Evolutionary conservation across 2,797 vertebrate species (phyloP).

Genomic region (Sarcophilus harrisii): DNA sequence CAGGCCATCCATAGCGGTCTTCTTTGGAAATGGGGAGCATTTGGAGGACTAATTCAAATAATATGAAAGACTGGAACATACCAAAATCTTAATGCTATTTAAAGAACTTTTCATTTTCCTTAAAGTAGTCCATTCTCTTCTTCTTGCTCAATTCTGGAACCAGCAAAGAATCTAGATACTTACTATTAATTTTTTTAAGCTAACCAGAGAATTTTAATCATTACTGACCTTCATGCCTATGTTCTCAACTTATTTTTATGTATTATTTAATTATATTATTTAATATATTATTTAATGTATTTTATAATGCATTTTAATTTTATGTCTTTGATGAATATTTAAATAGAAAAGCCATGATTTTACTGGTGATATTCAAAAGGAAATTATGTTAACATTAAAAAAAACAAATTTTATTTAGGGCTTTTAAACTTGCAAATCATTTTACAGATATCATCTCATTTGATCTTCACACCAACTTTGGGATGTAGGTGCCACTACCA

Average conservation of each 20-base stretch:
- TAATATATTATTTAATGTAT: no score
- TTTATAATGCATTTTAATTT: background rate
- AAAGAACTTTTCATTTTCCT: background rate
- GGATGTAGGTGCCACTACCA: background rate
- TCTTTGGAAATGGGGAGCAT: background rate
- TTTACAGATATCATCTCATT: background rate
- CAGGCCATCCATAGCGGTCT: background rate
- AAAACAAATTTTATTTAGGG: background rate
- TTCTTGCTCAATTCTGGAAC: background rate
- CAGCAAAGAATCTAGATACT: background rate
- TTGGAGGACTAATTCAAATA: background rate
- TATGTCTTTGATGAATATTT: background rate
- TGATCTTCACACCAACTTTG: background rate
- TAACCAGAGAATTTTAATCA: background rate
- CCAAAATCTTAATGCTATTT: background rate
- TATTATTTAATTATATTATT: no score
- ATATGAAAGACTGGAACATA: background rate
- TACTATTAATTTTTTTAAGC: background rate
- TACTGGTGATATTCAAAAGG: background rate
- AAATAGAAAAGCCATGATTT: background rate
- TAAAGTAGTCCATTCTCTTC: background rate
- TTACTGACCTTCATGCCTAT: background rate
- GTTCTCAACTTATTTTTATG: background rate
- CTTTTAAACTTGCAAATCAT: background rate
- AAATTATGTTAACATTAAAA: background rate